Conservation (phyloP, 2,797 vertebrate genomes). For the Falco berigora region DNA sequence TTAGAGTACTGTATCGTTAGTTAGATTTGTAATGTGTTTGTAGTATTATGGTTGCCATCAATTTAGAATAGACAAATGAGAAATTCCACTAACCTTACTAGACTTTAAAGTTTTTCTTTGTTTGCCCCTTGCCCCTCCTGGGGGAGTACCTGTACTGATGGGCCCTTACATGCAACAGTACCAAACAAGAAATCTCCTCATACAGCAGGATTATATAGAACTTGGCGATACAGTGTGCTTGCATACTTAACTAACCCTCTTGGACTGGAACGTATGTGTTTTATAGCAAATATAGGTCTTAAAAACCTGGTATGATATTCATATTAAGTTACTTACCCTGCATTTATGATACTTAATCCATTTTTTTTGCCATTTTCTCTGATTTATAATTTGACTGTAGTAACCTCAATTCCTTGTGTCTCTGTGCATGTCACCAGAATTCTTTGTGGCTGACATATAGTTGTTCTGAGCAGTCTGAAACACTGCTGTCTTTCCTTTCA, state of each 20-base stretch:
- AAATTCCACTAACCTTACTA: not conserved
- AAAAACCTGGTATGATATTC: not conserved
- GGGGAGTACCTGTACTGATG: not conserved
- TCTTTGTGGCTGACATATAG: not conserved
- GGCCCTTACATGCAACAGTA: not conserved
- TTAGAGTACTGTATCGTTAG: not conserved
- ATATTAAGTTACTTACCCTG: not conserved
- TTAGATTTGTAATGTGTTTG: not conserved
- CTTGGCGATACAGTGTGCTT: not conserved
- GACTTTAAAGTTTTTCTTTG: not conserved
- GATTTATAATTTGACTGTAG: not conserved
- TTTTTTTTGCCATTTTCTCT: not conserved
- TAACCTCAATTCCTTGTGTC: not conserved
- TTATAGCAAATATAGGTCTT: not conserved
- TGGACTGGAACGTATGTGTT: not conserved
- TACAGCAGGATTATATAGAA: not conserved
- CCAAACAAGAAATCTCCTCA: not conserved
- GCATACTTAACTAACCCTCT: not conserved
- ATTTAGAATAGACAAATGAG: not conserved
- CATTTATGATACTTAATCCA: not conserved
- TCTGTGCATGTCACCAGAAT: not conserved
- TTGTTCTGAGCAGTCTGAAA: not conserved
- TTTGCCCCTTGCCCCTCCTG: not conserved
- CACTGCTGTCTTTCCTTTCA: not conserved
- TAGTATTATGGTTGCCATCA: not conserved